These are phyloP conservation scores for Semaprochilodus insignis DNA, from an alignment of 2,797 vertebrate genomes.

Conservation along the genomic window DNA sequence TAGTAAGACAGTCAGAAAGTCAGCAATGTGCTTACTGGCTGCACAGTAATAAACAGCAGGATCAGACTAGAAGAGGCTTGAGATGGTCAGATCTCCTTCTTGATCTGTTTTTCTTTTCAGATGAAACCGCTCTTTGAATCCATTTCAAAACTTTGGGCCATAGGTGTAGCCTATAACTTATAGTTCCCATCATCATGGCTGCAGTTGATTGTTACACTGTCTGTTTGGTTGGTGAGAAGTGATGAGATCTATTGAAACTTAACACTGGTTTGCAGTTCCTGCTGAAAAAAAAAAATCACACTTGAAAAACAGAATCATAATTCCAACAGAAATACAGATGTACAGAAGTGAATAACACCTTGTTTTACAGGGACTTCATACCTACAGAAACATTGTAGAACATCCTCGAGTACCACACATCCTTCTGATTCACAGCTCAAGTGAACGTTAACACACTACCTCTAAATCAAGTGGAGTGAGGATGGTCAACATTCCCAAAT, in stretches of 20 bases:
- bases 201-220: neutral
- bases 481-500: no score
- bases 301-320: neutral
- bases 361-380: neutral
- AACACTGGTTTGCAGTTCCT: neutral
- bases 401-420: slow-evolving; percentile 2
- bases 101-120: neutral
- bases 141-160: neutral
- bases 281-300: neutral
- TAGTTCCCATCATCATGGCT: slow-evolving; percentile 1
- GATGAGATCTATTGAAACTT: neutral
- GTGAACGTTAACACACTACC: neutral
- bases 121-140: neutral
- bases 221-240: neutral
- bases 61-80: neutral
- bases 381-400: neutral
- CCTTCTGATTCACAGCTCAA: neutral
- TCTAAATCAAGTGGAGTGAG: no score
- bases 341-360: no score
- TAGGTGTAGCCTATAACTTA: neutral
- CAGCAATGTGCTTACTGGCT: slow-evolving; percentile 65
- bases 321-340: no score
- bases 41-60: slow-evolving; percentile 65
- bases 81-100: slow-evolving; percentile 41
- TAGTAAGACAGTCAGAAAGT: slow-evolving; percentile 21